Evolutionary conservation across 1,140 invertebrate species (phyloP).

Genomic region (Trissolcus basalis): DNA sequence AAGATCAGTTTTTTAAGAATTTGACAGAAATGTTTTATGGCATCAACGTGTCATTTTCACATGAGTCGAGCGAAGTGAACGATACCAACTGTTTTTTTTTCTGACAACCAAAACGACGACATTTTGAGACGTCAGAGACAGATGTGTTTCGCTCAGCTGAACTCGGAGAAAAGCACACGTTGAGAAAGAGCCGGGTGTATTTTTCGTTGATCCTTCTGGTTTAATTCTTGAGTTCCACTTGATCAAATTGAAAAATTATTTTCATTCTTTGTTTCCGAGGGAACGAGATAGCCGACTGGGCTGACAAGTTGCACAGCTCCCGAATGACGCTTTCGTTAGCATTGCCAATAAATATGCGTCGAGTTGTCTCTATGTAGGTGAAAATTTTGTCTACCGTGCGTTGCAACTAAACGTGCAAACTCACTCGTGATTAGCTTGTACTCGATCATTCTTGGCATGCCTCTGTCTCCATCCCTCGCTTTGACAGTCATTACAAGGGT

Average conservation of each 20-base stretch:
- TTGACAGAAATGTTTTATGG: too few relatives aligned
- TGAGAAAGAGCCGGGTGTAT: too few relatives aligned
- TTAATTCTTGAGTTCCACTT: too few relatives aligned
- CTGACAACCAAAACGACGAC: not conserved
- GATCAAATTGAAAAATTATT: too few relatives aligned
- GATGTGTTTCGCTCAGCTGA: not conserved
- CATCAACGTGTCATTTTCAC: too few relatives aligned
- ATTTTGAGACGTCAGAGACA: not conserved
- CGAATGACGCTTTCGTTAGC: too few relatives aligned
- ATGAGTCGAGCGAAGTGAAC: too few relatives aligned
- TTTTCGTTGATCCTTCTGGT: too few relatives aligned
- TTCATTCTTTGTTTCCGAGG: too few relatives aligned
- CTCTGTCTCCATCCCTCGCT: constrained; percentile 88
- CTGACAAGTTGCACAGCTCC: too few relatives aligned
- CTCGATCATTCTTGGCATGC: constrained; percentile 84
- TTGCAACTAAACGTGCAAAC: constrained; percentile 2
- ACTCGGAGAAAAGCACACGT: not conserved
- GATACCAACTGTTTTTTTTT: not conserved
- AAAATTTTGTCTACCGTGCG: not conserved
- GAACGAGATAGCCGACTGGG: too few relatives aligned
- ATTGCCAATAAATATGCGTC: not conserved
- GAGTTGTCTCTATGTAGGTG: not conserved
- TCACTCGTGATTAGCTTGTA: constrained; percentile 89
- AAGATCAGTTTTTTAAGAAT: too few relatives aligned
- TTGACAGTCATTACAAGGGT: constrained; percentile 86